These are phyloP conservation scores for Drosophila repletoides DNA, from an alignment of 1,140 invertebrate species.

Conservation along the genomic window DNA sequence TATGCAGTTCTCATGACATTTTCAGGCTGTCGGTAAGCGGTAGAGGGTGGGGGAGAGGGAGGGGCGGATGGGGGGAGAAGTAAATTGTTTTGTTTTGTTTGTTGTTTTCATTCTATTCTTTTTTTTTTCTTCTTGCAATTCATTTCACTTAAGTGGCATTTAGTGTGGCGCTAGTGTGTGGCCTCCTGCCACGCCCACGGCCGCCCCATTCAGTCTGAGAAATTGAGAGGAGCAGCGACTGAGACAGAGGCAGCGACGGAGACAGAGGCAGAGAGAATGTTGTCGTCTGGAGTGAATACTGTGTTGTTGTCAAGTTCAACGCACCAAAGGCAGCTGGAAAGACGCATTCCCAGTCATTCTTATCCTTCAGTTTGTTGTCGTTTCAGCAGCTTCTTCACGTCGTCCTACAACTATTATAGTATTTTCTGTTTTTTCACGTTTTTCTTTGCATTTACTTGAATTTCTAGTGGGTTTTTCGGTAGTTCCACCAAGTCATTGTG, in stretches of 20 bases:
- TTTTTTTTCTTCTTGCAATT: constrained; percentile 50
- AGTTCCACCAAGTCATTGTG: constrained; percentile 56
- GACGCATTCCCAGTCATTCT: neutral
- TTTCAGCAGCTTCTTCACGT: neutral
- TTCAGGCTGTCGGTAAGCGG: neutral
- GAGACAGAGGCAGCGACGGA: too few relatives aligned
- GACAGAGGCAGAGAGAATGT: too few relatives aligned
- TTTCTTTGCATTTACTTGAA: constrained; percentile 50
- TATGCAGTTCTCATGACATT: constrained; percentile 11
- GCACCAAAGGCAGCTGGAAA: constrained; percentile 14
- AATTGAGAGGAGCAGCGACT: too few relatives aligned
- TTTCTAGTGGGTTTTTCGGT: constrained; percentile 41
- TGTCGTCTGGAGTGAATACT: too few relatives aligned
- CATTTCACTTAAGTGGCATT: constrained; percentile 75
- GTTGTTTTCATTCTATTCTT: neutral
- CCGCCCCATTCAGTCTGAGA: constrained; percentile 24
- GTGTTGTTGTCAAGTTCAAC: constrained; percentile 41
- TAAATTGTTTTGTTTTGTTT: constrained; percentile 9
- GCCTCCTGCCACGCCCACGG: constrained; percentile 23
- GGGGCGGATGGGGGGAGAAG: neutral
- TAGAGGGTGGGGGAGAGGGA: neutral
- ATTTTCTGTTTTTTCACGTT: constrained; percentile 5
- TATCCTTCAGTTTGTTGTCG: neutral
- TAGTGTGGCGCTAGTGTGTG: constrained; percentile 22
- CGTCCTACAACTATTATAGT: neutral